phyloP scores from a whole-genome alignment of 2,797 vertebrate genomes.

The Sebastes steindachneri region DNA sequence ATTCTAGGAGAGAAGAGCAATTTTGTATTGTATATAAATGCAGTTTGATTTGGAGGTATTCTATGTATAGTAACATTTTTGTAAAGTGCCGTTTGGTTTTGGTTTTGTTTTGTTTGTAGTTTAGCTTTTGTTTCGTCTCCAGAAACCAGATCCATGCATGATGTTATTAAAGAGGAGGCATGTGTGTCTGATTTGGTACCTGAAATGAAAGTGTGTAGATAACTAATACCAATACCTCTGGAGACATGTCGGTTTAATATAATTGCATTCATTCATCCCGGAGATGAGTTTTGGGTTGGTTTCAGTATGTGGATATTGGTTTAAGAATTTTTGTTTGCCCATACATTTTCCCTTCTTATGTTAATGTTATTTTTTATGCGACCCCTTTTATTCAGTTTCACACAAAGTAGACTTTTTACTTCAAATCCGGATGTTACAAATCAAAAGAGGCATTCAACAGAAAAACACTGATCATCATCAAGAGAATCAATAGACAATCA shows the following conservation, averaged over 20 bases:
- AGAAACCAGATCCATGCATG: constrained; percentile 74
- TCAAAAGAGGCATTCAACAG: constrained; percentile 13
- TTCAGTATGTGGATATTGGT: constrained; percentile 39
- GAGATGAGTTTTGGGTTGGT: constrained; percentile 32
- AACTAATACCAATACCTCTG: constrained; percentile 46
- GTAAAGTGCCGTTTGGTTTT: constrained; percentile 76
- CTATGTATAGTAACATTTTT: constrained; percentile 76
- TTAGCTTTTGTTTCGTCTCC: constrained; percentile 54
- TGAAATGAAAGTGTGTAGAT: constrained; percentile 69
- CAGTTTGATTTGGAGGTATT: constrained; percentile 65
- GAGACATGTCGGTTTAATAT: constrained; percentile 56
- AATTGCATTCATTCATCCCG: constrained; percentile 28
- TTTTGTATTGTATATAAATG: constrained; percentile 78
- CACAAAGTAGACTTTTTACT: constrained; percentile 8
- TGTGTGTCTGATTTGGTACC: constrained; percentile 64
- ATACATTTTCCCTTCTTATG: background rate
- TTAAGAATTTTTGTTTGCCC: constrained; percentile 16
- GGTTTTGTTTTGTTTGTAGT: constrained; percentile 44
- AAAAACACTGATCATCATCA: constrained; percentile 23
- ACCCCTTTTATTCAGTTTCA: constrained; percentile 18
- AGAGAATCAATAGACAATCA: constrained; percentile 72
- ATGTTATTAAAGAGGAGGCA: constrained; percentile 55
- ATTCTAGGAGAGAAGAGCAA: constrained; percentile 48
- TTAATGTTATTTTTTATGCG: constrained; percentile 26
- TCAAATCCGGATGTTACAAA: background rate